phyloP scores from a whole-genome alignment of 1,140 invertebrate species.

The Psilanteris sp. region DNA sequence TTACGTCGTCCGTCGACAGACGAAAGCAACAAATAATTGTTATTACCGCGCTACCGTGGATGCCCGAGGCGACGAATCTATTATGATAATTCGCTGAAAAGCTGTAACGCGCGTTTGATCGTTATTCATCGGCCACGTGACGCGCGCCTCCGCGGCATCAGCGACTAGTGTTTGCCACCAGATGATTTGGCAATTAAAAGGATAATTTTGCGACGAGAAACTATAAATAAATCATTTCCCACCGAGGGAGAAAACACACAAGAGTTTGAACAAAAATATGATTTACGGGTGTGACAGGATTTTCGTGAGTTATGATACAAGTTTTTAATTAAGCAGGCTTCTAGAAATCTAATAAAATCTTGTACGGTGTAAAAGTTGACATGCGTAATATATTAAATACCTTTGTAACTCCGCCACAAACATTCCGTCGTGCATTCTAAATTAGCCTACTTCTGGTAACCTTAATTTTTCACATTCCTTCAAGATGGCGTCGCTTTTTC shows the following conservation, averaged over 20 bases:
- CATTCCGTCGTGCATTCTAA: conserved; percentile 54
- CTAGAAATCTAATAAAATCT: conserved; percentile 61
- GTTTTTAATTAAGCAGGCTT: conserved; percentile 58
- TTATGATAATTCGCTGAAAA: conserved; percentile 37
- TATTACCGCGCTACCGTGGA: conserved; percentile 20
- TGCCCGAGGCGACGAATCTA: conserved; percentile 30
- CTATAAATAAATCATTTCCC: conserved; percentile 47
- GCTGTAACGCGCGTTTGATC: conserved; percentile 6
- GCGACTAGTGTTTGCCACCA: background rate
- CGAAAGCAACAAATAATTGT: conserved; percentile 52
- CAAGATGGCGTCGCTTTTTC: conserved; percentile 31
- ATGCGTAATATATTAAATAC: conserved; percentile 60
- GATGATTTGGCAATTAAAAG: conserved; percentile 41
- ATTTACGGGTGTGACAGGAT: conserved; percentile 51
- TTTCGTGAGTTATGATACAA: conserved; percentile 58
- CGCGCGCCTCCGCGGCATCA: background rate
- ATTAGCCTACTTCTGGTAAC: conserved; percentile 50
- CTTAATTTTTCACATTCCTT: conserved; percentile 51
- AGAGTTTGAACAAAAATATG: conserved; percentile 49
- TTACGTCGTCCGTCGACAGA: conserved; percentile 8
- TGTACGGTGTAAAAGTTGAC: conserved; percentile 46
- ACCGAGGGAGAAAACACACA: conserved; percentile 22
- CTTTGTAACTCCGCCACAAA: conserved; percentile 46
- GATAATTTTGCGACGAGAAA: conserved; percentile 24
- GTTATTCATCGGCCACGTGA: conserved; percentile 30